Evolutionary conservation across 1,140 invertebrate genomes (phyloP), one percentile per base, ranked within the genome.

Genomic region (Ceratina japonica): DNA sequence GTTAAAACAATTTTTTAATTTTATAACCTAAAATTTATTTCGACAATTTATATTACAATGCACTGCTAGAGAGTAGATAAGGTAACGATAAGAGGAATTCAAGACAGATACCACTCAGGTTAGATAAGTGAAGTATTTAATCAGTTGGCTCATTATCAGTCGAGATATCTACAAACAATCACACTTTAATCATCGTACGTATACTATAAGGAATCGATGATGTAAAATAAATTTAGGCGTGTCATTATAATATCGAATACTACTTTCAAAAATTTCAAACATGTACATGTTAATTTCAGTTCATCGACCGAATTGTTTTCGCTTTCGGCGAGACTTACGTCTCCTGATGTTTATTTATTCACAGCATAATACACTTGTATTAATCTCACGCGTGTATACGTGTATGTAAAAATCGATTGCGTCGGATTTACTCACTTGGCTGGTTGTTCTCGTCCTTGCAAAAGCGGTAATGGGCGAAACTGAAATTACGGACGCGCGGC

Each of bases 401-500:
- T 20, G 8, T 31, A 10, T 2, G 18, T 74, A 72, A 58, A 22
- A 74, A 74, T 79, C 76, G 76, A 79, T 79, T 70, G 37, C 51
- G 70, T 22, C 20, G 52, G 56, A 74, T 79, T 64, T 79, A 73
- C 76, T 79, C 76, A 79, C 76, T 59, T 44, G 75, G 15, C 37
- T 52, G 49, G 37, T 49, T 63, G 68, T 58, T 58, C 51, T 64
- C 61, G 70, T 65, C 62, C 66, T 75, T 70, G 59, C 71, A 7
- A 18, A 15, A 22, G 27, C 49, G 54, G 7, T 49, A 59, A 27
- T 58, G 49, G 66, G 51, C 22, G 70, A 84, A 64, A 52, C 68
- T 63, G 65, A 77, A 84, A 84, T 84, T 76, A 76, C 72, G 22
- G 18, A 16, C n/a, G 18, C 31, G 20, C 72, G 62, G 79, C 24